Evolutionary conservation across 2,113 vertebrate species (phyloP), one percentile per base, ranked within the genome.

Genomic region (Synodontis membranacea): DNA sequence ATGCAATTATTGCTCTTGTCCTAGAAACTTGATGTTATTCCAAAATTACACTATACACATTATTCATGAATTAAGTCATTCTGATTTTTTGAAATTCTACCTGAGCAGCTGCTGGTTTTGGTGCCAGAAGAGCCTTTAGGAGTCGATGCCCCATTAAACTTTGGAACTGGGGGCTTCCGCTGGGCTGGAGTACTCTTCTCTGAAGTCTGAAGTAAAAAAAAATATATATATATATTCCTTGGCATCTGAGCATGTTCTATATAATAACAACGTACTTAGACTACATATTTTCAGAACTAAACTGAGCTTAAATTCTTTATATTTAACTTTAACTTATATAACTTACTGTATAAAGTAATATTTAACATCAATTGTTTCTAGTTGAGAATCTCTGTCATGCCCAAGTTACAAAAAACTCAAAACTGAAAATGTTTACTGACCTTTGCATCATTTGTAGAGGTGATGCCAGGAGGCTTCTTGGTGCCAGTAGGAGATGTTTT

Each of bases 151-250:
- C 82, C 64, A 76, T 83, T 92, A 76, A 93, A 91, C 89, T 95
- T 96, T 86, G 92, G 91, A 90, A 95, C 96, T 34, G 97, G 95
- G 0, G 95, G 56, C 72, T 92, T 90, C 92, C 97, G 97, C 21
- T 93, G 93, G 19, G 90, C 37, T 50, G 81, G 66, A 7, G 87
- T 76, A 15, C 87, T 87, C 52, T 92, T 93, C 85, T 94, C 93
- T 75, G 93, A 90, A 88, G 90, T 91, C 94, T 95, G 86, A 39
- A 86, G 83, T 82, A 82, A 54, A n/a, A 39, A 39, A 44, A 34
- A 10, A 80, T 10, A n/a, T 8, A 42, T 42, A 79, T 5, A 80
- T 10, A n/a, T 8, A 42, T 42, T 76, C 83, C 19, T 50, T 75
- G 68, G 12, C 2, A 15, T 14, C 12, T 48, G 15, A 76, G 42